Base-by-base conservation (phyloP, 2,888 invertebrate species). In the Saturnia japonica region DNA sequence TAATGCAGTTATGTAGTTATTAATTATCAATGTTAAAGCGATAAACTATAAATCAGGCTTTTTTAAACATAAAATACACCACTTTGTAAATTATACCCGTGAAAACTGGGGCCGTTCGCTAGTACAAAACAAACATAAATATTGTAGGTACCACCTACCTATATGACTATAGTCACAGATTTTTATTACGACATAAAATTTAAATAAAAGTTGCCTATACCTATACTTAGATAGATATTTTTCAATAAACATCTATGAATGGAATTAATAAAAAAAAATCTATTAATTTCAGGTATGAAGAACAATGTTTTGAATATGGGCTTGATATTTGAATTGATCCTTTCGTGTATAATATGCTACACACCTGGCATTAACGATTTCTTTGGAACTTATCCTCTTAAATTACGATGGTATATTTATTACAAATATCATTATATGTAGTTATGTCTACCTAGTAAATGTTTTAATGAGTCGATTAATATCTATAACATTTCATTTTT, bases 241-340 rank as follows among this genome's bases (percentile, higher is more conserved):
- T 47, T 47, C 16, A 1, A 4, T 19, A 6, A 0, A 19, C 19
- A 19, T 19, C 19, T 4, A 54, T 54, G 22, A n/a, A 22, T 54
- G 54, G 34, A 34, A 34, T n/a, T 47, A 60, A 14, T 60, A 60
- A 60, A 60, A 28, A n/a, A 14, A 1, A 12, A 3, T 40, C 1
- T 64, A 7, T 34, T 1, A 68, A 78, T 96, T 81, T 94, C 95
- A 92, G 97, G 97, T 45, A 95, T 96, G 95, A 95, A 93, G 72
- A 97, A 97, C 85, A 95, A 94, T 87, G 91, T 95, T 69, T 86
- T 97, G 66, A 97, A 96, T 87, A 91, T 95, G 72, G 95, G 96
- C 8, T 88, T 97, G 42, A 78, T 96, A 43, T 95, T 97, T 80
- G 97, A 97, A 87, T 89, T 96, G 11, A 73, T 91, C 9, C 84